These are phyloP conservation scores for Agelaius tricolor DNA, from an alignment of 2,113 vertebrate species.

Conservation along the genomic window DNA sequence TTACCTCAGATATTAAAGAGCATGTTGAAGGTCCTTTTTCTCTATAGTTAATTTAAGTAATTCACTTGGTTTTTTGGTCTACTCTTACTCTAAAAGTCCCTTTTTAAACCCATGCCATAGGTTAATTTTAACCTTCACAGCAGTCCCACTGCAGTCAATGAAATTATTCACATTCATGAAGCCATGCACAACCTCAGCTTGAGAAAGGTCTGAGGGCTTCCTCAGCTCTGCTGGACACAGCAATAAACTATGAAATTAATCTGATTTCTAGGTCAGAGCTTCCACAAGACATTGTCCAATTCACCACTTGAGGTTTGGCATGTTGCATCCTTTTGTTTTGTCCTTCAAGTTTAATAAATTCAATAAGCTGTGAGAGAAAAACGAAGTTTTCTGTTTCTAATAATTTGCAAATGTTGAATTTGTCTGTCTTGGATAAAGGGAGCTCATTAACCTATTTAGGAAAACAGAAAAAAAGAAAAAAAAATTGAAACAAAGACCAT, in stretches of 20 bases:
- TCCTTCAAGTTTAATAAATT: neutral
- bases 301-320: neutral
- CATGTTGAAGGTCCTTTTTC: neutral
- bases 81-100: neutral
- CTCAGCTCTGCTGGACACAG: neutral
- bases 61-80: neutral
- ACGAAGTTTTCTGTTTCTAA: neutral
- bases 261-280: neutral
- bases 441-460: constrained; percentile 2
- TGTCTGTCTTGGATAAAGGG: neutral
- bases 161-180: neutral
- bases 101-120: neutral
- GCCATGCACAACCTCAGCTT: neutral
- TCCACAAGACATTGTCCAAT: neutral
- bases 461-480: neutral
- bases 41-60: neutral
- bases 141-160: neutral
- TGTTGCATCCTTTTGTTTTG: neutral
- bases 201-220: neutral
- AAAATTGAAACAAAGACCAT: neutral
- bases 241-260: neutral
- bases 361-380: neutral
- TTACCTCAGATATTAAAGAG: neutral
- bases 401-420: neutral
- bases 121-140: neutral